Percentiles rank a stretch among this genome's conserved stretches.
Conservation (phyloP, 2,797 vertebrate genomes). For the Antrozous pallidus region DNA sequence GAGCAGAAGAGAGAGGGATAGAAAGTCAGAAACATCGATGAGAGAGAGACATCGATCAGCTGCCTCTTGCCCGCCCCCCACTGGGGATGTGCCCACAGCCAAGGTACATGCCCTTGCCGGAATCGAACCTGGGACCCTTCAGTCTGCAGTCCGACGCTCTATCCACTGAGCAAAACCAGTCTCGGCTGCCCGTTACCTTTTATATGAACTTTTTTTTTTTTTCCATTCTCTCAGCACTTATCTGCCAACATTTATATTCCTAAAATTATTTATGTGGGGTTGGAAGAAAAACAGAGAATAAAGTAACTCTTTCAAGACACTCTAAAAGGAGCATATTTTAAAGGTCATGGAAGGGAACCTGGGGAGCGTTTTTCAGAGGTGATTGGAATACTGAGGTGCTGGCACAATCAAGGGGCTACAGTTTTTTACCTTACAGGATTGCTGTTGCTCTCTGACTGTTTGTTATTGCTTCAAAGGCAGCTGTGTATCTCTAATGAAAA, state of each 20-base stretch:
- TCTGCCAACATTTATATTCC: background rate
- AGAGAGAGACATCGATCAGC: too few species aligned
- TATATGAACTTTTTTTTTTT: conserved; percentile 4
- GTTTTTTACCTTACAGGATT: background rate
- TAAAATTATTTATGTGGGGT: background rate
- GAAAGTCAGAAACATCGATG: too few species aligned
- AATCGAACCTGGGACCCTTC: too few species aligned
- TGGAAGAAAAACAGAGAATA: conserved; percentile 25
- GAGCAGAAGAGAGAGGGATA: too few species aligned
- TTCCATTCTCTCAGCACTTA: background rate
- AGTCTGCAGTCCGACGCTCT: too few species aligned
- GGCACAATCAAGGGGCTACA: background rate
- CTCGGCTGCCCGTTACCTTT: background rate
- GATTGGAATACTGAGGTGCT: too few species aligned
- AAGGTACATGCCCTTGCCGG: too few species aligned
- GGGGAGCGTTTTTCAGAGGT: background rate
- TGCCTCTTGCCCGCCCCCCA: too few species aligned
- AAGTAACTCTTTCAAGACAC: background rate
- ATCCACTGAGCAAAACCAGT: too few species aligned
- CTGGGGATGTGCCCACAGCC: too few species aligned
- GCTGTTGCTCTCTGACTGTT: background rate
- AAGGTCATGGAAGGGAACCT: background rate
- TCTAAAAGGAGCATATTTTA: background rate
- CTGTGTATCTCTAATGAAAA: background rate
- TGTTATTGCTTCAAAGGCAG: background rate